Evolutionary conservation across 2,888 invertebrate species (phyloP).

Genomic region (Drosophila hamatofila): DNA sequence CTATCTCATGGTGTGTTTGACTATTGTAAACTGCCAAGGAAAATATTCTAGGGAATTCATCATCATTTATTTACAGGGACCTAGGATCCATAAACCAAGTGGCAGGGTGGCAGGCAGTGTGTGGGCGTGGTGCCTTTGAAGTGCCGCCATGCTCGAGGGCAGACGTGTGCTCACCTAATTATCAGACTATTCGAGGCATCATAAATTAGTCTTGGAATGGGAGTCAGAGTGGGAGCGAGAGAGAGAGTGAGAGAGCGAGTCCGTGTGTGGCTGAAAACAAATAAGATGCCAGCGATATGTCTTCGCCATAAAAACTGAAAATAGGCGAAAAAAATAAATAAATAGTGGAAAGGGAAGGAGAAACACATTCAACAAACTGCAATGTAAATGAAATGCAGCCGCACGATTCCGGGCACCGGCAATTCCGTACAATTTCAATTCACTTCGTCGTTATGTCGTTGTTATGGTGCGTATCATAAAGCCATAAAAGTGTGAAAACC

Average conservation of each 20-base stretch:
- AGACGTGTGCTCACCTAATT: slow-evolving; percentile 78
- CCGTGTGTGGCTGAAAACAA: slow-evolving; percentile 55
- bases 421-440: slow-evolving; percentile 28
- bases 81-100: slow-evolving; percentile 13
- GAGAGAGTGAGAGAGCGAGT: not conserved
- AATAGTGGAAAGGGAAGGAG: slow-evolving; percentile 43
- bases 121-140: slow-evolving; percentile 63
- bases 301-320: slow-evolving; percentile 46
- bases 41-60: slow-evolving; percentile 60
- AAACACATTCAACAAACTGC: slow-evolving; percentile 34
- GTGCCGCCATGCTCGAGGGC: slow-evolving; percentile 61
- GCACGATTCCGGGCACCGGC: slow-evolving; percentile 13
- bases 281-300: slow-evolving; percentile 32
- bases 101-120: slow-evolving; percentile 10
- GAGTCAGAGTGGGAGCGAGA: not conserved
- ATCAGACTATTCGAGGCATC: slow-evolving; percentile 78
- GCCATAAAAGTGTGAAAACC: slow-evolving; percentile 73
- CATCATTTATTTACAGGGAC: slow-evolving; percentile 43
- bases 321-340: slow-evolving; percentile 69
- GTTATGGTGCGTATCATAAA: slow-evolving; percentile 73
- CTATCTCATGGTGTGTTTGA: slow-evolving; percentile 52
- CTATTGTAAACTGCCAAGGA: slow-evolving; percentile 51
- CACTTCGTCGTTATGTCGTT: slow-evolving; percentile 54
- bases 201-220: slow-evolving; percentile 52
- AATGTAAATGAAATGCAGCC: slow-evolving; percentile 51